phyloP scores from a whole-genome alignment of 2,797 vertebrate genomes.

The Tenualosa thibaudeaui region DNA sequence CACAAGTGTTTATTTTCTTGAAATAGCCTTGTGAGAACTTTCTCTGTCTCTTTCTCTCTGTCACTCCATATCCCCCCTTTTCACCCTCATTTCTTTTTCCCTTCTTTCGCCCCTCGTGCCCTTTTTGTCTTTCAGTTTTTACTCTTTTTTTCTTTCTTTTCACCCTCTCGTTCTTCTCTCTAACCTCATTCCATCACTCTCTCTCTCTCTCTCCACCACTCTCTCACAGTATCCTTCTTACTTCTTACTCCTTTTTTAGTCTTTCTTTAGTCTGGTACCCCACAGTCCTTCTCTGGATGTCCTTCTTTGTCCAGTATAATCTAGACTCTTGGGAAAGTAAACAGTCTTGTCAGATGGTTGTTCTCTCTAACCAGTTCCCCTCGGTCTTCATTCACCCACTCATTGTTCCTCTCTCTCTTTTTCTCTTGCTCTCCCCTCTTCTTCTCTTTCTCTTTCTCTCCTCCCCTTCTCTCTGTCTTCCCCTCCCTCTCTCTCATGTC shows the following conservation, averaged over 20 bases:
- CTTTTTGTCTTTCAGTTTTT: too few species aligned
- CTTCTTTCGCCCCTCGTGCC: too few species aligned
- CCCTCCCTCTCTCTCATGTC: background rate
- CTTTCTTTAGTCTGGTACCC: conserved; percentile 54
- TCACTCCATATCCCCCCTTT: background rate
- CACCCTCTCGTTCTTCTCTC: background rate
- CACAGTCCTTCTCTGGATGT: conserved; percentile 52
- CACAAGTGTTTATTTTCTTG: conserved; percentile 40
- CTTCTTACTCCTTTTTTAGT: conserved; percentile 50
- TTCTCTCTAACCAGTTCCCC: conserved; percentile 61
- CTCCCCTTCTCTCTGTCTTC: conserved; percentile 15
- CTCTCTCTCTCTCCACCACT: conserved; percentile 45
- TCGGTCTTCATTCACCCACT: background rate
- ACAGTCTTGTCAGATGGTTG: conserved; percentile 62
- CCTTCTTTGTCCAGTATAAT: conserved; percentile 55
- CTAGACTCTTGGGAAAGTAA: conserved; percentile 70
- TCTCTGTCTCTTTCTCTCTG: conserved; percentile 34
- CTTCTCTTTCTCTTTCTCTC: background rate
- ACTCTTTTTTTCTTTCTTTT: background rate
- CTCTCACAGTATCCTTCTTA: background rate
- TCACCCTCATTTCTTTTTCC: background rate
- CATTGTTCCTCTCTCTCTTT: conserved; percentile 38
- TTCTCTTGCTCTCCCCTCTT: background rate
- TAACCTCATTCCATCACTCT: conserved; percentile 42
- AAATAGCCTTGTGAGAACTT: conserved; percentile 26